Conservation (phyloP, 2,888 invertebrate genomes). For the Rhamphomyia laevipes region DNA sequence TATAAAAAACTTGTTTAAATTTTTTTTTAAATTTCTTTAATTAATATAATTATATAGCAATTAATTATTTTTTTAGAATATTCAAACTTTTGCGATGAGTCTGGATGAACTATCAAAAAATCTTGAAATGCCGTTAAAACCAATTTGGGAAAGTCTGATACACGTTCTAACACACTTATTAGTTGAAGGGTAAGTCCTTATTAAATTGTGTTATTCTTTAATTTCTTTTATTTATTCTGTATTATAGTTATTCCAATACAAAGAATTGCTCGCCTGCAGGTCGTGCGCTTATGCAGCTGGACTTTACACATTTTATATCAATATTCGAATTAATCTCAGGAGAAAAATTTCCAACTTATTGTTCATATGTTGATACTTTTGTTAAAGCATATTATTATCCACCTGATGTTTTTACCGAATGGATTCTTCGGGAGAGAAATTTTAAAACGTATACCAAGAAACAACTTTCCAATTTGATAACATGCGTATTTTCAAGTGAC, state of each 20-base stretch:
- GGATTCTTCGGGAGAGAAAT: slow-evolving; percentile 75
- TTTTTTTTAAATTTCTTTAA: no score
- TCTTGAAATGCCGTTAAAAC: slow-evolving; percentile 56
- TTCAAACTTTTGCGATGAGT: slow-evolving; percentile 64
- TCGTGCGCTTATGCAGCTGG: slow-evolving; percentile 92
- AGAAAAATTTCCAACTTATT: slow-evolving; percentile 73
- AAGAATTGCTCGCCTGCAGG: slow-evolving; percentile 95
- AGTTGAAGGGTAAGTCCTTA: slow-evolving; percentile 65
- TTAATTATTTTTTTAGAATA: slow-evolving; percentile 27
- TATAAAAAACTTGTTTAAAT: no score
- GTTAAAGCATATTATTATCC: slow-evolving; percentile 95
- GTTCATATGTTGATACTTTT: slow-evolving; percentile 84
- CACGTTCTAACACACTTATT: slow-evolving; percentile 75
- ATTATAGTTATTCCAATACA: slow-evolving; percentile 64
- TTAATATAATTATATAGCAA: no score
- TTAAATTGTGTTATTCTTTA: slow-evolving; percentile 1
- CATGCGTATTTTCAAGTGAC: no score
- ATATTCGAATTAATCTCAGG: slow-evolving; percentile 80
- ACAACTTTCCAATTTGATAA: slow-evolving; percentile 45
- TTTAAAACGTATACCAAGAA: slow-evolving; percentile 80
- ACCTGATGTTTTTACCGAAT: slow-evolving; percentile 74
- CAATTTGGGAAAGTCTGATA: slow-evolving; percentile 80
- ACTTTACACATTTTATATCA: slow-evolving; percentile 87
- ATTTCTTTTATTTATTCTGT: slow-evolving; percentile 17
- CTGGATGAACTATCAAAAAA: slow-evolving; percentile 59